These are phyloP conservation scores for Bombus affinis DNA, from an alignment of 1,140 invertebrate genomes.

Conservation along the genomic window DNA sequence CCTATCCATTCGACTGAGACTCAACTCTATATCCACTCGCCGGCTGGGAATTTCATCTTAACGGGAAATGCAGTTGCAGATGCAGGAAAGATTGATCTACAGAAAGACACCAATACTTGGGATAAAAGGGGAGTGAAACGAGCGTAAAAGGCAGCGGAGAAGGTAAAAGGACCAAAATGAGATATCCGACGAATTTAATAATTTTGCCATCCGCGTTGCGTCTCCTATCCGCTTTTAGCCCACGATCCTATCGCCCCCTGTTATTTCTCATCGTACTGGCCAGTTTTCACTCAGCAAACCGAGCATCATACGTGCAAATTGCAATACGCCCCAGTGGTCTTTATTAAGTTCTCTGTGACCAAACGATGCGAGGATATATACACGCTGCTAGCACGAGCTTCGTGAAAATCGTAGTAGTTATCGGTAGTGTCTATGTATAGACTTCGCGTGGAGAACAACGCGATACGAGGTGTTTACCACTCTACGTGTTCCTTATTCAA, in stretches of 20 bases:
- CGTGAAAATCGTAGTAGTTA: too few relatives aligned
- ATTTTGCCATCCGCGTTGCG: slow-evolving; percentile 56
- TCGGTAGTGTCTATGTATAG: neutral
- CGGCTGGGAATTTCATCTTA: slow-evolving; percentile 30
- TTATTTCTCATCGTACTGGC: neutral
- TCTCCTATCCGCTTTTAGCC: slow-evolving; percentile 8
- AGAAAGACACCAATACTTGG: slow-evolving; percentile 20
- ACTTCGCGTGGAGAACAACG: slow-evolving; percentile 37
- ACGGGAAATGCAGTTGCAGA: slow-evolving; percentile 19
- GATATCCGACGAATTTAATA: slow-evolving; percentile 66
- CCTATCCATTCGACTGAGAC: slow-evolving; percentile 1
- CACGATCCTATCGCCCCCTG: slow-evolving; percentile 6
- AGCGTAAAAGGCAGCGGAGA: neutral
- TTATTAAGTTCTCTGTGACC: slow-evolving; percentile 71
- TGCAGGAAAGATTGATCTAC: slow-evolving; percentile 31
- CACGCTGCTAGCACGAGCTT: neutral
- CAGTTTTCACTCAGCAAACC: slow-evolving; percentile 43
- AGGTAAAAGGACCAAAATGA: slow-evolving; percentile 28
- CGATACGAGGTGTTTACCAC: neutral
- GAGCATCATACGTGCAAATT: slow-evolving; percentile 70
- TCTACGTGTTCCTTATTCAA: neutral
- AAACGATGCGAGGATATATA: slow-evolving; percentile 25
- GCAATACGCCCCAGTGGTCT: slow-evolving; percentile 61
- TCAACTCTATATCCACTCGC: slow-evolving; percentile 6
- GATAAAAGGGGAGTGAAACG: neutral